Evolutionary conservation across 2,797 vertebrate genomes (phyloP).

Genomic region (Melopsittacus undulatus): DNA sequence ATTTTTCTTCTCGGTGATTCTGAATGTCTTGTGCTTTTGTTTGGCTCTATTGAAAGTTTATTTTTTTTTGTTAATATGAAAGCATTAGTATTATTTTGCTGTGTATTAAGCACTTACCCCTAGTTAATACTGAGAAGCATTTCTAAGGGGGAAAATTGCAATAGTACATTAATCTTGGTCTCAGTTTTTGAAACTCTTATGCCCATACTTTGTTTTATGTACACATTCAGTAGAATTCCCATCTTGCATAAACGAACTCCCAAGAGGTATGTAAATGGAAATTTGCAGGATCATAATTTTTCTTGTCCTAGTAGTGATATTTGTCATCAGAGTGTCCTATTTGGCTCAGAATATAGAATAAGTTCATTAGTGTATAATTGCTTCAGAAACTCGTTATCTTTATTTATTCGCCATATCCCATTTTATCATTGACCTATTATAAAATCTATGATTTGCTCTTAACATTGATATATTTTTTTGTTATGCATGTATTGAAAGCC

Average conservation of each 20-base stretch:
- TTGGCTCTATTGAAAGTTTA: background rate
- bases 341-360: background rate
- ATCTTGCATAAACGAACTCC: background rate
- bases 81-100: background rate
- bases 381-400: background rate
- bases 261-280: background rate
- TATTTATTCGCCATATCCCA: background rate
- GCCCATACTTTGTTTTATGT: background rate
- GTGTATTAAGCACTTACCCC: background rate
- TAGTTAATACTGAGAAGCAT: background rate
- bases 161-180: background rate
- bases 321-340: background rate
- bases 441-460: background rate
- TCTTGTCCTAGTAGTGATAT: background rate
- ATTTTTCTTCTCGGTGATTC: background rate
- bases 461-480: background rate
- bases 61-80: background rate
- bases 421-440: background rate
- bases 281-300: background rate
- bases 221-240: background rate
- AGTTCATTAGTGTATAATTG: background rate
- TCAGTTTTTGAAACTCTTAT: background rate
- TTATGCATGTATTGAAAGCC: background rate
- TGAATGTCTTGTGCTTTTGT: background rate
- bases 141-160: background rate